A percentile compares a stretch with the other conserved stretches of the same genome.
These are phyloP conservation scores for Seriola aureovittata DNA, from an alignment of 2,113 vertebrate genomes.

Conservation along the genomic window DNA sequence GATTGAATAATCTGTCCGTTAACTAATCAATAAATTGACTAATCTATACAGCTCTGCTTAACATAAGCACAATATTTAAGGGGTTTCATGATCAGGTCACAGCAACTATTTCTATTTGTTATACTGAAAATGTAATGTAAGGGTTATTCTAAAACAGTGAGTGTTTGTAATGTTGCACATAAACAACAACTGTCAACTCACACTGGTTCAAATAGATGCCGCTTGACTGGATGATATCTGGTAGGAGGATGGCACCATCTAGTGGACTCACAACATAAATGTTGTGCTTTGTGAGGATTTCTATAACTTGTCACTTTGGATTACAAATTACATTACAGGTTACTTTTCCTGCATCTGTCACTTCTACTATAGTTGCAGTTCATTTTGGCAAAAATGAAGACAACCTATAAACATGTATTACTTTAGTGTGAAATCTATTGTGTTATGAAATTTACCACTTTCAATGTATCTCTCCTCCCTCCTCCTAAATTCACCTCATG, in stretches of 20 bases:
- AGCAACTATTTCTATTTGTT: background rate
- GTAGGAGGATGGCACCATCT: conserved; percentile 64
- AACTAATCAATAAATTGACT: background rate
- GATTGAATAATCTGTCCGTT: background rate
- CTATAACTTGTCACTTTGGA: background rate
- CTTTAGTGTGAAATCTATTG: conserved; percentile 5
- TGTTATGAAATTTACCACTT: background rate
- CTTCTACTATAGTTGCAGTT: background rate
- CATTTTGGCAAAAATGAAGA: background rate
- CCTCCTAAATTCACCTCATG: conserved; percentile 20
- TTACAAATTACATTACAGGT: background rate
- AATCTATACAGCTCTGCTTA: background rate
- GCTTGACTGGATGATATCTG: background rate
- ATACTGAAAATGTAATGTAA: background rate
- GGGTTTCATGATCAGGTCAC: background rate
- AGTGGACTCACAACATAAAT: conserved; percentile 38
- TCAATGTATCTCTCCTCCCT: background rate
- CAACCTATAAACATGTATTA: too few relatives aligned
- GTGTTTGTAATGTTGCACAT: background rate
- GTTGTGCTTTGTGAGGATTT: background rate
- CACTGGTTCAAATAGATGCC: background rate
- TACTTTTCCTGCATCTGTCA: background rate
- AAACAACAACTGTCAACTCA: background rate
- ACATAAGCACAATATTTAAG: background rate
- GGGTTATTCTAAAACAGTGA: background rate